Evolutionary conservation across 2,888 invertebrate genomes (phyloP).

Genomic region (Argyra leucocephala): DNA sequence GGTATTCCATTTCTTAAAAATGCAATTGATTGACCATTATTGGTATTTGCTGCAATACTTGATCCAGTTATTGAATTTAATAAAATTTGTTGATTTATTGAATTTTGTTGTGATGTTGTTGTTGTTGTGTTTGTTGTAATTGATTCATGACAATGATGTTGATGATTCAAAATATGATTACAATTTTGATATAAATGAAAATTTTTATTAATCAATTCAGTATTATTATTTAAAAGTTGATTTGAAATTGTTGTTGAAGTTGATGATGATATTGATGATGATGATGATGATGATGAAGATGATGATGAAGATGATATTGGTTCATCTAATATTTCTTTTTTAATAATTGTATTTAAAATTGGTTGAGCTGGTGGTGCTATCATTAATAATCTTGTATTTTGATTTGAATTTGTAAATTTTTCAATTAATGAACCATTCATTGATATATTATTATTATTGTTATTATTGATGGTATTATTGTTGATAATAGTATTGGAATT

Average conservation of each 20-base stretch:
- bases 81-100: not conserved
- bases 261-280: not conserved
- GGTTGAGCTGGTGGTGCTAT: conserved; percentile 29
- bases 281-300: not conserved
- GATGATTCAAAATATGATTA: too few species aligned
- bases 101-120: not conserved
- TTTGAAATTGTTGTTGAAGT: not conserved
- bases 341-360: not conserved
- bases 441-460: not conserved
- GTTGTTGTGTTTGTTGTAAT: not conserved
- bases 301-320: not conserved
- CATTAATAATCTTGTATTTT: conserved; percentile 34
- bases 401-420: conserved; percentile 7
- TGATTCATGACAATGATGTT: not conserved
- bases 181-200: not conserved
- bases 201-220: not conserved
- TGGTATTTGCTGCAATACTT: too few species aligned
- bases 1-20: not conserved
- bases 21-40: not conserved
- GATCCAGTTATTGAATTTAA: not conserved
- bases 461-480: too few species aligned
- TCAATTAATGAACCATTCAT: not conserved
- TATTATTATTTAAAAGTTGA: not conserved
- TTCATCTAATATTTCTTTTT: not conserved
- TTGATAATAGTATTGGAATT: not conserved